Percentiles rank a stretch among this genome's conserved stretches.
Evolutionary conservation across 2,888 invertebrate genomes (phyloP).

Genomic region (Oscheius sp.): DNA sequence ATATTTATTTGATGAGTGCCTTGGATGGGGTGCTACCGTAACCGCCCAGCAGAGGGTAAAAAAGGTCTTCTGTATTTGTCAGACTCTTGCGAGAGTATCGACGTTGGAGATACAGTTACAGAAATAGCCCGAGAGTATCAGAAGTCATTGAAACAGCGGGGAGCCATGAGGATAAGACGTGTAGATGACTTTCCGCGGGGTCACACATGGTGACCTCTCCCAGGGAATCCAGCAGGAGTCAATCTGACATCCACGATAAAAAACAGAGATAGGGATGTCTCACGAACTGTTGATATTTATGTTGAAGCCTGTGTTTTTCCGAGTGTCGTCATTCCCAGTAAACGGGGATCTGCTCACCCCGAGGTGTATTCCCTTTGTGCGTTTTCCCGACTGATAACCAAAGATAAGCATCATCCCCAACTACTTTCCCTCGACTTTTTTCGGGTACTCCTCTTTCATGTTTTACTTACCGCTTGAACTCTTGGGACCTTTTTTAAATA

Average conservation of each 20-base stretch:
- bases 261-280: background rate
- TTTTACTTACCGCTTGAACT: no score
- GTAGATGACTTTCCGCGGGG: constrained; percentile 12
- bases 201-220: constrained; percentile 12
- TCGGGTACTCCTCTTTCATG: background rate
- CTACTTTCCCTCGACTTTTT: background rate
- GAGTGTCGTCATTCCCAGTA: no score
- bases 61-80: background rate
- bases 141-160: constrained; percentile 1
- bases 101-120: background rate
- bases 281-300: no score
- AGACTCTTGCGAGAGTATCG: background rate
- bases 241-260: background rate
- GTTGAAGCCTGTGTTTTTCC: no score
- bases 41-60: background rate
- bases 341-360: no score
- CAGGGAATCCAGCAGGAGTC: no score
- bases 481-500: no score
- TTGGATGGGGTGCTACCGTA: constrained; percentile 29
- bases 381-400: no score
- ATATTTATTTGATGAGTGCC: constrained; percentile 32
- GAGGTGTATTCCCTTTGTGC: background rate
- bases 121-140: background rate
- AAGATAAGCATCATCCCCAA: no score
- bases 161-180: background rate